Conservation (phyloP, 2,113 vertebrate species). For the Diadophis punctatus region DNA sequence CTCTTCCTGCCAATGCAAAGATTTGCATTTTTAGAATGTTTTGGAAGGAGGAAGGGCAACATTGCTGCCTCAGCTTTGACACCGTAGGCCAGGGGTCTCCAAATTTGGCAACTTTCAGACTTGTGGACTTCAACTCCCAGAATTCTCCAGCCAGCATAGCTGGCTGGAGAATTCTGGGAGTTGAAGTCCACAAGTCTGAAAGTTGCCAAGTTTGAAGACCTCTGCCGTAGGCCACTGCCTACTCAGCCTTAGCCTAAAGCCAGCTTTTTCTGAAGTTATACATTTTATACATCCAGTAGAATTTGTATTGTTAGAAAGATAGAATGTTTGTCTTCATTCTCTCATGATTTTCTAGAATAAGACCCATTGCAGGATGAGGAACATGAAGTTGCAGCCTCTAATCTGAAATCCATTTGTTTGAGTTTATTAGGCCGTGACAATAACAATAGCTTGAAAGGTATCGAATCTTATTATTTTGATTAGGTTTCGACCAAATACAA, state of each 20-base stretch:
- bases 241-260: not conserved
- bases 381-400: not conserved
- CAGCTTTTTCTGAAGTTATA: not conserved
- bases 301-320: not conserved
- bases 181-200: too few species aligned
- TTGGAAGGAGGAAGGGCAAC: not conserved
- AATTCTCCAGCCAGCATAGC: too few species aligned
- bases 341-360: not conserved
- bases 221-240: not conserved
- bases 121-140: too few species aligned
- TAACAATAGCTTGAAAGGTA: not conserved
- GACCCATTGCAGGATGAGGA: not conserved
- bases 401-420: not conserved
- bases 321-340: not conserved
- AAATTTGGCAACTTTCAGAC: too few species aligned
- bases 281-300: not conserved
- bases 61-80: not conserved
- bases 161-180: too few species aligned
- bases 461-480: conserved; percentile 37
- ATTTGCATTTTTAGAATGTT: not conserved
- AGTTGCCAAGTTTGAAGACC: too few species aligned
- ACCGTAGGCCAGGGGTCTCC: too few species aligned
- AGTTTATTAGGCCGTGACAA: not conserved
- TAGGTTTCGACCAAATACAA: conserved; percentile 85
- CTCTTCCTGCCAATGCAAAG: not conserved